Base-by-base conservation (phyloP, 2,797 vertebrate genomes). In the Rhyacichthys aspro region DNA sequence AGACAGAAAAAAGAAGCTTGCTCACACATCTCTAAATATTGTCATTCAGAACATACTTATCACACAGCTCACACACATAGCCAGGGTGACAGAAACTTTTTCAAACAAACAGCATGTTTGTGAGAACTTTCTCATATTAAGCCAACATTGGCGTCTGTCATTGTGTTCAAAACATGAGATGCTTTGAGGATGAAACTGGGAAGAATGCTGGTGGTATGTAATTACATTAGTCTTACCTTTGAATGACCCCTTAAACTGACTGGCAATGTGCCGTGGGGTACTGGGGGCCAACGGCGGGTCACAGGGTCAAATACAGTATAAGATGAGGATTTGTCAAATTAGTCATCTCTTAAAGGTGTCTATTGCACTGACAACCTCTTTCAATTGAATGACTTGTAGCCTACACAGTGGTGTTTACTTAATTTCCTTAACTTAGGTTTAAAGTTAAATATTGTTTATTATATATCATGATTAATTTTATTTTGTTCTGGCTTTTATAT, bases 251-350 rank as follows among this genome's bases (percentile, higher is more conserved):
- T 86, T 88, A 86, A 87, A 88, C 86, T 88, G 84, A 85, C 83
- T 89, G 80, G 70, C 66, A 79, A 80, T 76, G 67, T 77, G 86
- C 88, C 89, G 53, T 83, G 69, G 85, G 88, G 81, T 85, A 67
- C 69, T 32, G 76, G 81, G 81, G 74, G 76, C 66, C 69, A 70
- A 60, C 74, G 70, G 70, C 43, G 56, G 81, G 85, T 85, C 73
- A 76, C 8, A 6, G 61, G 83, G 80, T 86, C 85, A 85, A 85
- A 83, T 90, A 88, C 78, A 86, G 87, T 88, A 80, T 89, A 83
- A 86, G 81, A 83, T 18, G 5, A 67, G 83, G 85, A 89, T 90
- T 90, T 91, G 72, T 89, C 79, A 88, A 91, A 90, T 90, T 86
- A 90, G 89, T 85, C 83, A 62, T 52, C 45, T 76, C 63, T 86